Evolutionary conservation across 2,888 invertebrate species (phyloP), one percentile per base, ranked within the genome.

Genomic region (Pristionchus japonicus): DNA sequence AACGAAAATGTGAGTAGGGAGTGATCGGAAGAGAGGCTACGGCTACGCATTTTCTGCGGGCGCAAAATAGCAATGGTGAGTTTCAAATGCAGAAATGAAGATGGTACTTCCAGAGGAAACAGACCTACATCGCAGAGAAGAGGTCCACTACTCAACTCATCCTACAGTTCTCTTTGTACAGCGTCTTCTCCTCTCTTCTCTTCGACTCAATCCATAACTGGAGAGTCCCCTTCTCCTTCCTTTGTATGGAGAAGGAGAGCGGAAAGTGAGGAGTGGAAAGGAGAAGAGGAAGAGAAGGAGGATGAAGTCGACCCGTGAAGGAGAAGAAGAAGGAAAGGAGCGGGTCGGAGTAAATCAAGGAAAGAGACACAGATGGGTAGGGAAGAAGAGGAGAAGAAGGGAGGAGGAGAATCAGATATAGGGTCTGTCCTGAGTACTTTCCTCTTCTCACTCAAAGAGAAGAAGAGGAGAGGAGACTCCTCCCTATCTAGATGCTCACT

Each of bases 211-310:
- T 74, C 74, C 74, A 74, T 74, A 74, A 43, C 74, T 74, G 34
- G 37, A 37, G 74, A 23, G 74, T 40, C 74, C 17, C 74, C 74
- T 40, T 67, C 67, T 67, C 67, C 67, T 67, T 67, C 43, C 74
- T 74, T 74, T 74, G 74, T 74, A 74, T 74, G 40, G 74, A 20
- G 23, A 43, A 89, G 77, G 47, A 52, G 80, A 47, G 40, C 23
- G 37, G 82, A 88, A 74, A 77, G 86, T 74, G 57, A 88, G 67
- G 27, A 64, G 23, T 74, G 23, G 77, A 57, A 57, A 82, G 67
- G 88, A 88, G 70, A 80, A 88, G n/a, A n/a, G n/a, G n/a, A n/a
- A n/a, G n/a, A n/a, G n/a, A n/a, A n/a, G n/a, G n/a, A n/a, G n/a
- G n/a, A n/a, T n/a, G n/a, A n/a, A n/a, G n/a, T n/a, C n/a, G n/a